Evolutionary conservation across 2,888 invertebrate genomes (phyloP), one percentile per base, ranked within the genome.

Genomic region (Plebejus argus): DNA sequence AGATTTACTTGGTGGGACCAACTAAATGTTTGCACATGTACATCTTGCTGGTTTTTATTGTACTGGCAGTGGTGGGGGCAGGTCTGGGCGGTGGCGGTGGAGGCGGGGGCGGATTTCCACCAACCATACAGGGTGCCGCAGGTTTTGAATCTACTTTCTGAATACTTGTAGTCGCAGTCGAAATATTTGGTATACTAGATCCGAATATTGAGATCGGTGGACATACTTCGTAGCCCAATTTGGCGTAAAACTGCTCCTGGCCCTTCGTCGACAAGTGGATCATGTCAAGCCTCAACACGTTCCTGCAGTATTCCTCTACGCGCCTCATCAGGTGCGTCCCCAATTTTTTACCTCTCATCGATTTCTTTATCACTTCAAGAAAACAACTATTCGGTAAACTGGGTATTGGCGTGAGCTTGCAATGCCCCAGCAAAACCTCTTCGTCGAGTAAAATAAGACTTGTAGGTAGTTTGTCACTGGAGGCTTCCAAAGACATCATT

Each of bases 321-420:
- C 96, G 95, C 79, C 91, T 94, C 96, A 98, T 96, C 61, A 98
- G 91, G 84, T 95, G 94, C 83, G 96, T 96, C 28, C 98, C 98
- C 81, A 97, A 94, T 82, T 97, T 97, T 89, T 96, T 95, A 15
- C 97, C 97, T 82, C 98, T 95, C 84, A 96, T 94, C 23, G 91
- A 89, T 88, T 95, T 96, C 82, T 95, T 95, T 85, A 98, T 97
- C 20, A 98, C 96, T 82, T 98, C 97, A 78, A 98, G 93, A 86
- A 97, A 97, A 89, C 97, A 97, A 81, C 96, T 96, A 80, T 96
- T 94, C 80, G 93, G 95, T 83, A 96, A 95, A 83, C 95, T 95
- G 2, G 97, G 96, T 85, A 98, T 96, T 76, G 95, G 90, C 72
- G 97, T 96, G 79, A 98, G 91, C 91, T 98, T 98, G 83, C 97